These are phyloP conservation scores for Mus caroli DNA, from an alignment of 2,797 vertebrate genomes.

Conservation along the genomic window DNA sequence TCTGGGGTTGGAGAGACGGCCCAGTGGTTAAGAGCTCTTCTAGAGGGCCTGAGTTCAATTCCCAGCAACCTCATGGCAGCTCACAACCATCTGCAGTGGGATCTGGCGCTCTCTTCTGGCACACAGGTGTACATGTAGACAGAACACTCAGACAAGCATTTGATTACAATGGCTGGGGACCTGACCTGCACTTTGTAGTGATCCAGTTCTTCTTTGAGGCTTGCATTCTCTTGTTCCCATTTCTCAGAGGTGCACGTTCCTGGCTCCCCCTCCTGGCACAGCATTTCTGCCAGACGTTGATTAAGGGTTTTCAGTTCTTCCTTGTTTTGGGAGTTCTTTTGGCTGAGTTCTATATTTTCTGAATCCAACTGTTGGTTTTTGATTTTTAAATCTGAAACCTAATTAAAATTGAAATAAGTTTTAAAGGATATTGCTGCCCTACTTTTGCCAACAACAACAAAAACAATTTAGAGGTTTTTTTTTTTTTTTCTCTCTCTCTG, in stretches of 20 bases:
- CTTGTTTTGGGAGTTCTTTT: constrained; percentile 91
- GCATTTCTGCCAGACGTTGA: constrained; percentile 89
- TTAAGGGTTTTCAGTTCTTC: constrained; percentile 90
- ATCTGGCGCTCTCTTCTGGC: background rate
- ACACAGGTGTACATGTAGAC: background rate
- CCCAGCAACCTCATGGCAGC: background rate
- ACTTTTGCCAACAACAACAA: constrained; percentile 34
- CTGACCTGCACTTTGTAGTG: constrained; percentile 85
- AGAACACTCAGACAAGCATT: background rate
- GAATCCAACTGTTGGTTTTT: constrained; percentile 92
- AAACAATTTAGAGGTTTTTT: constrained; percentile 56
- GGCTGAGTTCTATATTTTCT: constrained; percentile 91
- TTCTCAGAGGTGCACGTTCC: constrained; percentile 79
- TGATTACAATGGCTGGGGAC: background rate
- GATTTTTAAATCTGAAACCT: constrained; percentile 92
- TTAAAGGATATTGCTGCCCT: background rate
- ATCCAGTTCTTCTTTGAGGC: constrained; percentile 86
- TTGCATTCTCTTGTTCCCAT: constrained; percentile 85
- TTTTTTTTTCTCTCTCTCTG: constrained; percentile 6
- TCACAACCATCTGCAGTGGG: background rate
- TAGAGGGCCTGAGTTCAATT: background rate
- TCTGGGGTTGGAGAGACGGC: background rate
- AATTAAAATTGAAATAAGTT: constrained; percentile 66
- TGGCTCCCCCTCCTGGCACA: constrained; percentile 85
- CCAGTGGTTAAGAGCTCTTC: background rate